Evolutionary conservation across 2,113 vertebrate species (phyloP), one percentile per base, ranked within the genome.

Genomic region (Etheostoma cragini): DNA sequence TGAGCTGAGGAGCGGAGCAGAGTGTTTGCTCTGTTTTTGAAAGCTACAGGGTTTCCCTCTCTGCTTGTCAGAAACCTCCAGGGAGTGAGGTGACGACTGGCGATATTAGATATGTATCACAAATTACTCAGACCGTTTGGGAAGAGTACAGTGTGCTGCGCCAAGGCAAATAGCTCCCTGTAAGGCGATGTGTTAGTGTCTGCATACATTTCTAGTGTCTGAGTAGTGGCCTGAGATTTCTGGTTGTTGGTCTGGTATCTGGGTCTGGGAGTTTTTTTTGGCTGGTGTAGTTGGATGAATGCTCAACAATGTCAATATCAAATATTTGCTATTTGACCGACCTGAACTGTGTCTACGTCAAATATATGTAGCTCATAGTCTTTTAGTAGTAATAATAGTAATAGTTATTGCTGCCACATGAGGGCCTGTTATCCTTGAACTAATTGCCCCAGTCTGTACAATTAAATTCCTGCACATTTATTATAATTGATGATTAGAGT

Each of bases 11-110:
- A 86, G 64, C 56, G n/a, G 33, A 53, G 82, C 78, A 46, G 68
- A 86, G 90, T 61, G 68, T 89, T 88, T 75, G 76, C 87, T 83
- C 67, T 96, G 96, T 96, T 92, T 93, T 91, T 96, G 95, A 96
- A 96, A 97, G 95, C 96, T 90, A 83, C 89, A 88, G 88, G 86
- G 91, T 91, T 92, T 88, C 87, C 82, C 80, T 81, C 85, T 80
- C 81, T 57, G 67, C 83, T 60, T 78, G 86, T 89, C 88, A 77
- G 90, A 93, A 90, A 86, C 88, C 88, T 90, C 90, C 84, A 78
- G 84, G 89, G 91, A 92, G 89, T 21, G 73, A 94, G 93, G 94
- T 89, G 93, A 93, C 93, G 94, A 94, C 94, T 94, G 90, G 83
- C 47, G 83, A 83, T 90, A 94, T 94, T 91, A 93, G 94, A 95